Conservation (phyloP, 2,113 vertebrate genomes). For the Stigmatopora nigra region DNA sequence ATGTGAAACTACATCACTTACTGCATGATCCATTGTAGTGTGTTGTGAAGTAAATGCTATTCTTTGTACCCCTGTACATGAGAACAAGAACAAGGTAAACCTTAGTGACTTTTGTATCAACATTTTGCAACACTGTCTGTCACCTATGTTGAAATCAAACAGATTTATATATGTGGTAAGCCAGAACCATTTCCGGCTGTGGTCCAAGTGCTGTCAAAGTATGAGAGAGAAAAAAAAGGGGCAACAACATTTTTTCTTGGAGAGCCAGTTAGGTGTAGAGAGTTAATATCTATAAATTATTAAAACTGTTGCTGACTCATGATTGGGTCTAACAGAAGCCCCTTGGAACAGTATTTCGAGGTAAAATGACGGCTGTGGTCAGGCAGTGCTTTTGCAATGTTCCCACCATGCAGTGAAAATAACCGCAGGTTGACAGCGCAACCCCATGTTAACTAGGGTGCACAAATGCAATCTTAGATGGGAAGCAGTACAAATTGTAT, state of each 20-base stretch:
- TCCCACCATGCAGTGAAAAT: slow-evolving; percentile 46
- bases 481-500: slow-evolving; percentile 13
- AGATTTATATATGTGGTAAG: slow-evolving; percentile 24
- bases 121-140: slow-evolving; percentile 13
- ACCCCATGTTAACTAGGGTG: slow-evolving; percentile 38
- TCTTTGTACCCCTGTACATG: slow-evolving; percentile 70
- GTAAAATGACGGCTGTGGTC: slow-evolving; percentile 48
- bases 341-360: slow-evolving; percentile 27
- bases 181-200: slow-evolving; percentile 8
- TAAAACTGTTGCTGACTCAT: slow-evolving; percentile 38
- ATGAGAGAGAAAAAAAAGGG: slow-evolving; percentile 4
- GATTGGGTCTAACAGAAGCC: slow-evolving; percentile 40
- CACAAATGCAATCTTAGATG: slow-evolving; percentile 27
- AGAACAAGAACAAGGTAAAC: slow-evolving; percentile 31
- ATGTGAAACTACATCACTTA: slow-evolving; percentile 61
- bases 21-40: slow-evolving; percentile 81
- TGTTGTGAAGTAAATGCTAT: slow-evolving; percentile 78
- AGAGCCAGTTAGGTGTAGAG: slow-evolving; percentile 29
- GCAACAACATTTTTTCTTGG: slow-evolving; percentile 31
- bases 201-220: slow-evolving; percentile 21
- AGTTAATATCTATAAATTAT: slow-evolving; percentile 22
- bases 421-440: slow-evolving; percentile 37
- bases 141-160: slow-evolving; percentile 20
- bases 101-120: neutral
- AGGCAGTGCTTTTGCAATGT: slow-evolving; percentile 24